Percentiles rank a stretch among this genome's conserved stretches.
Evolutionary conservation across 2,113 vertebrate genomes (phyloP).

Genomic region (Chroicocephalus ridibundus): DNA sequence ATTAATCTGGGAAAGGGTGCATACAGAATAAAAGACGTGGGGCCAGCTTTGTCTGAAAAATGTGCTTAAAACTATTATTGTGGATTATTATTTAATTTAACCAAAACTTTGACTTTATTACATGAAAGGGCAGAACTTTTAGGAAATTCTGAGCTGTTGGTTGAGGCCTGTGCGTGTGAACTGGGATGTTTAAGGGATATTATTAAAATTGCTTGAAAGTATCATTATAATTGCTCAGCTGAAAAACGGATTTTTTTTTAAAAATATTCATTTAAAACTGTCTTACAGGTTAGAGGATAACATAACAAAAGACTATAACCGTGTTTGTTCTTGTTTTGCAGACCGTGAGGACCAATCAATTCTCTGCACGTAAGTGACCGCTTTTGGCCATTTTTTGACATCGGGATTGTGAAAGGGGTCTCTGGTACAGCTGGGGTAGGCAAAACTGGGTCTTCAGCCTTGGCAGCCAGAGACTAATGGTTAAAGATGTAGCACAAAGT

Average conservation of each 20-base stretch:
- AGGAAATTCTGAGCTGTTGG: not conserved
- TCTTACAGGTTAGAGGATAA: not conserved
- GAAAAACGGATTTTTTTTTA: not conserved
- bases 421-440: not conserved
- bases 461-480: not conserved
- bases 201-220: not conserved
- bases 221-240: not conserved
- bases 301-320: not conserved
- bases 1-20: not conserved
- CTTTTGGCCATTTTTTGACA: not conserved
- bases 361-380: slow-evolving; percentile 97
- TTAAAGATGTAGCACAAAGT: not conserved
- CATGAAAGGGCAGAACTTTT: not conserved
- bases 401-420: not conserved
- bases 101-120: not conserved
- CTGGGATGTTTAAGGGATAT: not conserved
- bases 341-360: slow-evolving; percentile 99
- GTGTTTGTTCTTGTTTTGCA: slow-evolving; percentile 69
- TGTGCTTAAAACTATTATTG: fast-evolving
- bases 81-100: not conserved
- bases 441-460: not conserved
- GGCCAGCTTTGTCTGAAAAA: not conserved
- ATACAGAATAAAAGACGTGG: not conserved
- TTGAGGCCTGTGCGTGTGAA: not conserved
- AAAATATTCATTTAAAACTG: not conserved